Percentiles rank a stretch among this genome's conserved stretches.
Conservation (phyloP, 2,797 vertebrate species). For the Sternarchorhynchus goeldii region DNA sequence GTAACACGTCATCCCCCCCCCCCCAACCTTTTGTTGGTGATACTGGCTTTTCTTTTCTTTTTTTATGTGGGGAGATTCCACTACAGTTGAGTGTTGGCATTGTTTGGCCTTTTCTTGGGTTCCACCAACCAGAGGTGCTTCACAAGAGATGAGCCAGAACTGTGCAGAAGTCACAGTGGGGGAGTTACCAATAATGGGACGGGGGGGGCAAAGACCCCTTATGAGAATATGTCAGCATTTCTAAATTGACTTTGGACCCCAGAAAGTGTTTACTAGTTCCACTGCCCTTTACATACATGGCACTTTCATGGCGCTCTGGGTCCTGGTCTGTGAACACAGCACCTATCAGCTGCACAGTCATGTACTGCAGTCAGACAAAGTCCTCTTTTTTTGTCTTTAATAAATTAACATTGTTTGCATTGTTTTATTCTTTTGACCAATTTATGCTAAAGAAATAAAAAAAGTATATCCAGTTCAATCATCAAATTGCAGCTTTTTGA, state of each 20-base stretch:
- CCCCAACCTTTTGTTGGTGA: background rate
- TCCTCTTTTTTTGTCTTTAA: conserved; percentile 56
- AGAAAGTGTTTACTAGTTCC: conserved; percentile 64
- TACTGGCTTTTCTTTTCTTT: conserved; percentile 56
- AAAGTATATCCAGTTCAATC: conserved; percentile 71
- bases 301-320: conserved; percentile 62
- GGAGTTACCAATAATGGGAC: conserved; percentile 57
- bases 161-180: conserved; percentile 55
- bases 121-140: conserved; percentile 54
- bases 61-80: conserved; percentile 63
- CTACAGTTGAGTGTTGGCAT: conserved; percentile 65
- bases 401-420: conserved; percentile 59
- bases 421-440: conserved; percentile 64
- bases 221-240: conserved; percentile 62
- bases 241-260: conserved; percentile 68
- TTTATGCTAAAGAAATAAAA: conserved; percentile 77
- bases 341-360: conserved; percentile 52
- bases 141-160: conserved; percentile 45
- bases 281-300: conserved; percentile 34
- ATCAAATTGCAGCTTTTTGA: conserved; percentile 66
- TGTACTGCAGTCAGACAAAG: conserved; percentile 53
- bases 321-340: conserved; percentile 32
- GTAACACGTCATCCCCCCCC: background rate
- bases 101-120: conserved; percentile 64
- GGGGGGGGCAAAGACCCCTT: conserved; percentile 13